Base-by-base conservation (phyloP, 1,140 invertebrate species). In the Calephelis virginiensis region DNA sequence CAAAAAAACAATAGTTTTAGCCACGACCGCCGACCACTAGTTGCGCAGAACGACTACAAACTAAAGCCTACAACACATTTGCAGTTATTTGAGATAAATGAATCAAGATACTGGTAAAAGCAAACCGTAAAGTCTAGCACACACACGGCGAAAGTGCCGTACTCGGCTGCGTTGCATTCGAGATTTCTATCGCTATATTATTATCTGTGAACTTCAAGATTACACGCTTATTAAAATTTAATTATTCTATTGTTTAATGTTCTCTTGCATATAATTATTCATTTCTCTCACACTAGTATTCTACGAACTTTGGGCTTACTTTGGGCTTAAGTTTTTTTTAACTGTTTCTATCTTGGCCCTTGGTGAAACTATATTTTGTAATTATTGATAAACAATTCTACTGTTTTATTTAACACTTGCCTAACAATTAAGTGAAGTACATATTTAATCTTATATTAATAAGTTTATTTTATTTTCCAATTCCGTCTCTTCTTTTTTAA, bases 51-150 rank as follows among this genome's bases (percentile, higher is more conserved):
- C 76, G 76, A 82, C 78, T 83, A 75, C 75, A 50, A 40, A 12
- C 60, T 63, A 63, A 17, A 46, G 46, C 61, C 40, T 47, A 63
- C 45, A 66, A 64, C 65, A 66, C 68, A 74, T 69, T 72, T 69
- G 72, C 74, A 47, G 71, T 73, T 68, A 69, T 71, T 70, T 73
- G 71, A 81, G 84, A 85, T 86, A 86, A 85, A 70, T 81, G 77
- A 83, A 81, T 86, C 82, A 76, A 86, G 82, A 86, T 86, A 84
- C 69, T 77, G 77, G 84, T 81, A 84, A 86, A 84, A 83, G 82
- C 73, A 77, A 72, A 69, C 71, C 37, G 64, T 74, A 75, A 79
- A 75, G 69, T 63, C 65, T 68, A 47, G 70, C 68, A 43, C 69
- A 83, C 76, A 76, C 59, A 56, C 66, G 48, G 47, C 64, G 67